Evolutionary conservation across 23 tunicate genomes (phyloP), one percentile per base, ranked within the genome.

Genomic region (Phallusia fumigata): DNA sequence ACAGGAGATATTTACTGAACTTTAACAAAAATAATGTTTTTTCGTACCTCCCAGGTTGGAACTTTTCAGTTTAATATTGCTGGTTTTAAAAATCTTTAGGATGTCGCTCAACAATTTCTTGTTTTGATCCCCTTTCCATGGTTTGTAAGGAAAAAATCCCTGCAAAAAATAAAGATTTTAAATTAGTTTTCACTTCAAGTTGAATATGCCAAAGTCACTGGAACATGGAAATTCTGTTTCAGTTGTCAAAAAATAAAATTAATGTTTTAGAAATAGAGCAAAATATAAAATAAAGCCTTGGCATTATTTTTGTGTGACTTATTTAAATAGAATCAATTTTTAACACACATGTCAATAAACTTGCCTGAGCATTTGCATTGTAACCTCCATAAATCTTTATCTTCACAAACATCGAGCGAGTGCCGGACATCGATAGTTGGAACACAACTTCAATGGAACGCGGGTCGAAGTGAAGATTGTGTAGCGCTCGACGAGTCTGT

Each of bases 91-190:
- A 32, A 31, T 19, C 30, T 49, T 35, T 40, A 35, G 8, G 12
- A 86, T 34, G 22, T 78, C 78, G 12, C 22, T 22, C 69, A 33
- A 12, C 5, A 86, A 52, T 31, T 49, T 74, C 18, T 44, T 19
- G 16, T 52, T 52, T 30, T 80, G 52, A 0, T 31, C 51, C 0
- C 49, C 44, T 44, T 86, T 73, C 81, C 83, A 80, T 8, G 90
- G 90, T 80, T 79, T 86, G 73, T 86, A 86, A 0, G 90, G 85
- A 34, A 80, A 80, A 21, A 86, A 31, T 26, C 85, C 85, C 90
- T 86, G 85, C 22, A 47, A 12, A 19, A 19, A 81, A 49, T 24
- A 49, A n/a, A n/a, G n/a, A n/a, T n/a, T n/a, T n/a, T n/a, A 18
- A 51, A 51, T 15, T 18, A 13, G 58, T 51, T 51, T 51, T 18